Evolutionary conservation across 2,888 invertebrate species (phyloP).

Genomic region (Temnothorax unifasciatus): DNA sequence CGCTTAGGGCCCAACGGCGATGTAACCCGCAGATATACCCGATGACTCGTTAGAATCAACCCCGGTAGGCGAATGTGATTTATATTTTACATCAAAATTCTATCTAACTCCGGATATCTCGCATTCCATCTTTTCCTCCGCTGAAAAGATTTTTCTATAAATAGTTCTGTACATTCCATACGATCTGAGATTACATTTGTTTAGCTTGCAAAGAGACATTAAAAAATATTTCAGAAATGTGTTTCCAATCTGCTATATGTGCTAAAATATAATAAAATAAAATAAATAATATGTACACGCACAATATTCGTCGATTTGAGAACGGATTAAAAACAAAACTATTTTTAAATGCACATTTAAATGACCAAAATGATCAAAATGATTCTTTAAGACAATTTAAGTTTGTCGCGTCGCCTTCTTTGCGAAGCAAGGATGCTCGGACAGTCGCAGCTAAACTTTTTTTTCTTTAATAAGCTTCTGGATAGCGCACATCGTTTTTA

Average conservation of each 20-base stretch:
- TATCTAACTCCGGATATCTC: background rate
- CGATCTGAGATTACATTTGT: background rate
- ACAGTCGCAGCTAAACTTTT: conserved; percentile 1
- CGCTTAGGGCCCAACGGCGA: conserved; percentile 7
- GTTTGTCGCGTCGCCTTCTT: conserved; percentile 12
- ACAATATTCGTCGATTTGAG: background rate
- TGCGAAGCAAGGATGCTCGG: background rate
- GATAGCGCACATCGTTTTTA: conserved; percentile 1
- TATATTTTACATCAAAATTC: conserved; percentile 1
- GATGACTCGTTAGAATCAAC: conserved; percentile 49
- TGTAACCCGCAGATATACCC: conserved; percentile 45
- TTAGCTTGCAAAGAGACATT: background rate
- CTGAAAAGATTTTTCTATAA: background rate
- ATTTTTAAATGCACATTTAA: conserved; percentile 65
- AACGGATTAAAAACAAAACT: conserved; percentile 32
- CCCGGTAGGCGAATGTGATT: background rate
- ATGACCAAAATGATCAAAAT: conserved; percentile 61
- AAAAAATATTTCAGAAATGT: background rate
- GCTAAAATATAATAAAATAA: background rate
- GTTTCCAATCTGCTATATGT: background rate
- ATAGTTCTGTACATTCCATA: background rate
- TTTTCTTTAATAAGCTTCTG: background rate
- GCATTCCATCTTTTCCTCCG: background rate
- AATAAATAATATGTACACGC: background rate
- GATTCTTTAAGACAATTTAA: conserved; percentile 51